phyloP scores from a whole-genome alignment of 2,113 vertebrate species.

The Passer montanus region DNA sequence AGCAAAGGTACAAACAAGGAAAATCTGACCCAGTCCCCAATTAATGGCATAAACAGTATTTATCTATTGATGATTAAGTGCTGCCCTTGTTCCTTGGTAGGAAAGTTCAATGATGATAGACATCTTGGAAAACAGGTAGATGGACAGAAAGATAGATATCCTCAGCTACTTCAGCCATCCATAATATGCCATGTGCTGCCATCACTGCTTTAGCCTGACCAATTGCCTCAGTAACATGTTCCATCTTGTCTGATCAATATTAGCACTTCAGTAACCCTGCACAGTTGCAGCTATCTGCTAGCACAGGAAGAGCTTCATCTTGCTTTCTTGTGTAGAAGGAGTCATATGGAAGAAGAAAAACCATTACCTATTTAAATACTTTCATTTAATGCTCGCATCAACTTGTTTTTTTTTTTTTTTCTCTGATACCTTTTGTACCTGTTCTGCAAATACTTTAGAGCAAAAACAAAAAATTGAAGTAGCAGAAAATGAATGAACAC shows the following conservation, averaged over 20 bases:
- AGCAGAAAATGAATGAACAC: not conserved
- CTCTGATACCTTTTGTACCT: not conserved
- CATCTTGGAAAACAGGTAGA: constrained; percentile 19
- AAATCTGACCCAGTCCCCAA: not conserved
- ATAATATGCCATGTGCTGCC: constrained; percentile 32
- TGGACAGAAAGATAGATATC: constrained; percentile 40
- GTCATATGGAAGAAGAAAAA: not conserved
- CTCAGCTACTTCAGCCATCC: not conserved
- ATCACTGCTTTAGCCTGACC: constrained; percentile 12
- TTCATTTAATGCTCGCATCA: not conserved
- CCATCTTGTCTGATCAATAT: constrained; percentile 49
- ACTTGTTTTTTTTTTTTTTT: not conserved
- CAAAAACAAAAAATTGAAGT: not conserved
- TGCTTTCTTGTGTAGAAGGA: not conserved
- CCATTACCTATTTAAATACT: not conserved
- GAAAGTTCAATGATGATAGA: not conserved
- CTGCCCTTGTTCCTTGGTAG: not conserved
- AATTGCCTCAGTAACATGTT: constrained; percentile 26
- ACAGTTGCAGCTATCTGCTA: not conserved
- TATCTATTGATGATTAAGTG: constrained; percentile 29
- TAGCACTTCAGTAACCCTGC: not conserved
- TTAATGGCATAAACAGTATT: constrained; percentile 10
- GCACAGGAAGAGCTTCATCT: not conserved
- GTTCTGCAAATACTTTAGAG: not conserved
- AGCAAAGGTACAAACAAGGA: not conserved